These are phyloP conservation scores for Mobula hypostoma DNA, from an alignment of 2,113 vertebrate genomes.

Conservation along the genomic window DNA sequence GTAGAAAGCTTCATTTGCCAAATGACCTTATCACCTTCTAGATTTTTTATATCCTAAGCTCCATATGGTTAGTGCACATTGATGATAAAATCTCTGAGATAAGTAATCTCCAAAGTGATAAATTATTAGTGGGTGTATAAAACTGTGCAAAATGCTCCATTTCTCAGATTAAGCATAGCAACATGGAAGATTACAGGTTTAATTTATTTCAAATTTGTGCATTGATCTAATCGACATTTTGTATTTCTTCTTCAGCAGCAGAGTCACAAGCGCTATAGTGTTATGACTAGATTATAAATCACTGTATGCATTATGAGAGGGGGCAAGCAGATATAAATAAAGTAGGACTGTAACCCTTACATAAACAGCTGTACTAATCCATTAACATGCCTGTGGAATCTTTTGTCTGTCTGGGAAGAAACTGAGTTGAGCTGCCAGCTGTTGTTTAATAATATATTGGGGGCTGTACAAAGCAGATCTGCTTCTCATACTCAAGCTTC, in stretches of 20 bases:
- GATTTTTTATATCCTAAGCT: not conserved
- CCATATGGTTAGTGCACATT: not conserved
- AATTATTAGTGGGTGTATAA: not conserved
- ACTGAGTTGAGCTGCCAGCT: not conserved
- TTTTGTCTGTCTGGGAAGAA: not conserved
- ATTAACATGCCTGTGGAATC: not conserved
- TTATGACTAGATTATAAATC: not conserved
- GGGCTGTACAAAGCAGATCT: not conserved
- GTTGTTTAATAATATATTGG: conserved; percentile 8
- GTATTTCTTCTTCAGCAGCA: too few relatives aligned
- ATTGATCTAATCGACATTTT: not conserved
- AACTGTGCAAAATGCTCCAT: not conserved
- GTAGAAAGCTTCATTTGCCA: not conserved
- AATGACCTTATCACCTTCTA: not conserved
- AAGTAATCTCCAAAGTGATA: not conserved
- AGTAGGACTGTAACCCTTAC: not conserved
- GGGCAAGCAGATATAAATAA: not conserved
- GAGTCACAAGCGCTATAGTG: not conserved
- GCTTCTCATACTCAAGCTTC: not conserved
- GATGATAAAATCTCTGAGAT: not conserved
- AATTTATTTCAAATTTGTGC: not conserved
- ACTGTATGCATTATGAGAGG: not conserved
- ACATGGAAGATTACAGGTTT: not conserved
- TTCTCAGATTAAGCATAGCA: not conserved
- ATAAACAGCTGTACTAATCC: not conserved